Percentiles rank a stretch among this genome's conserved stretches.
Conservation (phyloP, 2,888 invertebrate genomes). For the Drosophila planitibia region DNA sequence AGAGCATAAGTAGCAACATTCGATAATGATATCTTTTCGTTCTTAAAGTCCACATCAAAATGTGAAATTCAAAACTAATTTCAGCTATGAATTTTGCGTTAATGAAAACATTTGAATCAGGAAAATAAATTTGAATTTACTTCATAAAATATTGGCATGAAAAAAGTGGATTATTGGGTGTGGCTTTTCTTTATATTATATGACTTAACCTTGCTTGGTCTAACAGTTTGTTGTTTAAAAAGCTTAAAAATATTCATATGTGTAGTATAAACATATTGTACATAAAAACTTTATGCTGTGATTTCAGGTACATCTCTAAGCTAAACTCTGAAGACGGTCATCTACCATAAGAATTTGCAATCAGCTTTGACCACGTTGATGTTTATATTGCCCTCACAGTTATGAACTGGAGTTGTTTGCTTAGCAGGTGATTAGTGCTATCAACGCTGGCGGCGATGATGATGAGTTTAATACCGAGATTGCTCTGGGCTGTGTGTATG, state of each 20-base stretch:
- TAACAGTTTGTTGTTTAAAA: background rate
- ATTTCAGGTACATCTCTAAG: conserved; percentile 23
- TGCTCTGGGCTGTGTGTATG: background rate
- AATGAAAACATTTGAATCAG: background rate
- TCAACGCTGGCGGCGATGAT: conserved; percentile 55
- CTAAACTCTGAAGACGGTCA: conserved; percentile 2
- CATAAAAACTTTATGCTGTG: background rate
- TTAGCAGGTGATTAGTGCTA: conserved; percentile 65
- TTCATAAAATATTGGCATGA: background rate
- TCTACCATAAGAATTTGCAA: conserved; percentile 41
- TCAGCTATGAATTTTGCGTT: background rate
- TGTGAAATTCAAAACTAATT: background rate
- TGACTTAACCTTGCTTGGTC: background rate
- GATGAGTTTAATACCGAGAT: conserved; percentile 29
- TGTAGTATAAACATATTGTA: background rate
- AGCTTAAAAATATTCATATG: too few relatives aligned
- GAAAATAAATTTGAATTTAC: background rate
- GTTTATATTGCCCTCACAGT: conserved; percentile 40
- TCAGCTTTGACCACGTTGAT: conserved; percentile 38
- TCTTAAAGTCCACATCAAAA: background rate
- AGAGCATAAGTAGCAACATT: background rate
- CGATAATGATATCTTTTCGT: background rate
- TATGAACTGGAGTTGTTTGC: conserved; percentile 41
- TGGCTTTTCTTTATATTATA: background rate
- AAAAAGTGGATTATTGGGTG: background rate